Evolutionary conservation across 1,140 invertebrate genomes (phyloP).

Genomic region (Dendroctonus ponderosae): DNA sequence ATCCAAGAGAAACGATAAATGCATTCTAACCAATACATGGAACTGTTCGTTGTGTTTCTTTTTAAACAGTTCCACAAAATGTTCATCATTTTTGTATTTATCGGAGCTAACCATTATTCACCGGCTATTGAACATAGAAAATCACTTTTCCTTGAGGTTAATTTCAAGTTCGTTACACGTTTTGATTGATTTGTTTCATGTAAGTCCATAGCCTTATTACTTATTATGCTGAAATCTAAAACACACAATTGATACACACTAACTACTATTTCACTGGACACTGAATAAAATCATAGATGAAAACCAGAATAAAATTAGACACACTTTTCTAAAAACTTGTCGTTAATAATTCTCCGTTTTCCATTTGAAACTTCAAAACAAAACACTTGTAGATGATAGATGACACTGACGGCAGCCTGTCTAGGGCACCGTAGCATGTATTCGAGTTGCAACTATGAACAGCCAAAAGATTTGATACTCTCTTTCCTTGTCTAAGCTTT

Average conservation of each 20-base stretch:
- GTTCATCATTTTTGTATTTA: constrained; percentile 46
- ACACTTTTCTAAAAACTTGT: background rate
- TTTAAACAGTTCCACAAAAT: constrained; percentile 62
- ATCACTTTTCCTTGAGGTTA: background rate
- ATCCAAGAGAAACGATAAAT: constrained; percentile 81
- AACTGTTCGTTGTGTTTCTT: constrained; percentile 81
- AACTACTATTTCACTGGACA: background rate
- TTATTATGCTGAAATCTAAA: background rate
- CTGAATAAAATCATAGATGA: background rate
- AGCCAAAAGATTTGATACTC: no score
- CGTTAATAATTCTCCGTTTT: background rate
- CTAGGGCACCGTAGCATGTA: no score
- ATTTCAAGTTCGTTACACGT: background rate
- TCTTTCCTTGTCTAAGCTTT: no score
- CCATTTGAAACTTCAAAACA: background rate
- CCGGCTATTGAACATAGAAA: background rate
- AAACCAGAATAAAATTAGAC: background rate
- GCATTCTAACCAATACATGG: constrained; percentile 85
- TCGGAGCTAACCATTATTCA: constrained; percentile 7
- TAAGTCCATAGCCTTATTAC: background rate
- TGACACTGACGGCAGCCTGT: background rate
- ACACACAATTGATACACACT: background rate
- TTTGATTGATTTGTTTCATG: background rate
- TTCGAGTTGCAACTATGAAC: no score
- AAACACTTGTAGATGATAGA: background rate